Base-by-base conservation (phyloP, 2,888 invertebrate genomes). In the Limnephilus lunatus region DNA sequence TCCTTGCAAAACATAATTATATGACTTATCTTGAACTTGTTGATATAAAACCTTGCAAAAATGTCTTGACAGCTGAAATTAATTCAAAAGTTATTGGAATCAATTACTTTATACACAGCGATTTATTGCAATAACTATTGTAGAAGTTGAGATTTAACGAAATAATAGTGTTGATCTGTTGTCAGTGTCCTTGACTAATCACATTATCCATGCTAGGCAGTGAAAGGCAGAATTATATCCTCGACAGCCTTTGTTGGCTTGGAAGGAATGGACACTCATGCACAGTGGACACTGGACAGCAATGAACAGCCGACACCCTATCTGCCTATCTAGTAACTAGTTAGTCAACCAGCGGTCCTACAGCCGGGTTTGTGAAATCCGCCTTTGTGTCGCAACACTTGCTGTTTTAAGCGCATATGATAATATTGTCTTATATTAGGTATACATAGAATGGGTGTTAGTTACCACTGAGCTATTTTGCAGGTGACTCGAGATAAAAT, bases 141-240 rank as follows among this genome's bases (percentile, higher is more conserved):
- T 7, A 68, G 25, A 9, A 68, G 25, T 25, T 2, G 25, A 68
- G 19, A 68, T 68, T 19, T 68, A 25, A 53, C 25, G 5, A 68
- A 68, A 68, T 4, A 25, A 68, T 68, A 15, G 53, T 68, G n/a
- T 68, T 68, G 68, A 19, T 68, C 68, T 68, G 25, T 68, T n/a
- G 9, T 19, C 35, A 15, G 83, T 35, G 83, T 83, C 83, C 83
- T 83, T 83, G 83, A 25, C 35, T 9, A 83, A 83, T 83, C 15
- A 11, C 7, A 83, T 32, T 68, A 68, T 68, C 83, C 35, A 83
- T 11, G 25, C 83, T 5, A 5, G 83, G 25, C 32, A n/a, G 83
- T 83, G 83, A 83, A 83, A 83, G 83, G 83, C 25, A 83, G 19
- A 25, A 35, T 83, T 11, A 83, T 83, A 83, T 83, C 35, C 83